phyloP scores from a whole-genome alignment of 1,140 invertebrate species.

The Heterodera carotae region DNA sequence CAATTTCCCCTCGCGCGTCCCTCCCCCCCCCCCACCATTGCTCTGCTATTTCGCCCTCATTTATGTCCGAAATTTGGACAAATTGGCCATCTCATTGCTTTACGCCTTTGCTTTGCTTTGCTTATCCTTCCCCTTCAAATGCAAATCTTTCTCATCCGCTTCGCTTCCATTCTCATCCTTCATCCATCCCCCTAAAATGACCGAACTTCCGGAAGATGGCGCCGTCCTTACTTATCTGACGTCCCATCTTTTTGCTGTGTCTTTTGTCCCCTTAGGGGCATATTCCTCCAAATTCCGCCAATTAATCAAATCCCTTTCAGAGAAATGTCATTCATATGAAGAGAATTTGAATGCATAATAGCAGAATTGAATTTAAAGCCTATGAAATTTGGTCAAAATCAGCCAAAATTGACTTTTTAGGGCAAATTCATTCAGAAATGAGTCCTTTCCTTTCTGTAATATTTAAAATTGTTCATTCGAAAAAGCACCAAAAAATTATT shows the following conservation, averaged over 20 bases:
- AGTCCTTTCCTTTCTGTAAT: too few species aligned
- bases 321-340: neutral
- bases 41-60: neutral
- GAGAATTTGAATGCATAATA: neutral
- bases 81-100: neutral
- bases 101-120: too few species aligned
- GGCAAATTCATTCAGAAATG: too few species aligned
- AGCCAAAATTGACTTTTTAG: too few species aligned
- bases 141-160: neutral
- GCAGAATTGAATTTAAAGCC: neutral
- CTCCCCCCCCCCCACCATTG: neutral
- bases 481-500: neutral
- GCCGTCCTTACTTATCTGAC: neutral
- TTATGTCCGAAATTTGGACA: neutral
- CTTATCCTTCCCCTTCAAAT: neutral
- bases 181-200: too few species aligned
- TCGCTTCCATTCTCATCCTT: too few species aligned
- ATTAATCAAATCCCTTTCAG: neutral
- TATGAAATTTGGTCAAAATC: neutral
- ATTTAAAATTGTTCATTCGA: neutral
- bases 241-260: neutral
- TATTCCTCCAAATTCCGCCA: neutral
- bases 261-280: neutral
- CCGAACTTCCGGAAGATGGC: neutral
- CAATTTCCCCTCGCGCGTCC: neutral